Evolutionary conservation across 2,113 vertebrate species (phyloP).

Genomic region (Eulemur rufifrons): DNA sequence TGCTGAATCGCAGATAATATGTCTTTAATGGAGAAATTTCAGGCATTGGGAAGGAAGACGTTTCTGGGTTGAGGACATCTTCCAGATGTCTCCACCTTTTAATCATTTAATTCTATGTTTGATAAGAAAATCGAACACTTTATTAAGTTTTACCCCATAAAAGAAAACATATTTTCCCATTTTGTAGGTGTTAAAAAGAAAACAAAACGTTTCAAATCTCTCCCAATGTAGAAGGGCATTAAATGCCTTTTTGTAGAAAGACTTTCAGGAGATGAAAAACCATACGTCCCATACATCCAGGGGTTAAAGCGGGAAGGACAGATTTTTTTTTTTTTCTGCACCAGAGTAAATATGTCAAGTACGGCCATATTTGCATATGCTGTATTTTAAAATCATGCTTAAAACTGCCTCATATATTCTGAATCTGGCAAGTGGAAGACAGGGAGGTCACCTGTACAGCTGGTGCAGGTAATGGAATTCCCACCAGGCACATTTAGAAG

Average conservation of each 20-base stretch:
- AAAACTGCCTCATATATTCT: conserved; percentile 79
- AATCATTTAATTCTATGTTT: conserved; percentile 1
- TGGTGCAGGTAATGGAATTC: conserved; percentile 84
- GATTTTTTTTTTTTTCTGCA: conserved; percentile 30
- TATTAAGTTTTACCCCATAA: background rate
- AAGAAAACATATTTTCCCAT: background rate
- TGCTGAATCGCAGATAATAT: background rate
- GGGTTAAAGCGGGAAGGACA: conserved; percentile 72
- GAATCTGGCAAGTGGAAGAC: conserved; percentile 79
- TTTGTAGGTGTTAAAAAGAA: background rate
- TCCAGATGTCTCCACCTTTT: background rate
- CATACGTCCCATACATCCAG: background rate
- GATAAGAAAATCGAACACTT: conserved; percentile 9
- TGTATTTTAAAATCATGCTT: conserved; percentile 80
- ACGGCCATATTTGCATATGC: conserved; percentile 80
- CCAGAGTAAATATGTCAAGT: conserved; percentile 75
- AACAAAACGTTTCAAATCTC: background rate
- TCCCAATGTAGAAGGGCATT: background rate
- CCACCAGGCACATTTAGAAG: conserved; percentile 81
- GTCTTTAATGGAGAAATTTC: background rate
- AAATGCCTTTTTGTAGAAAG: background rate
- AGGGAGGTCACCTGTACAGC: conserved; percentile 83
- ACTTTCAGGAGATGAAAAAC: conserved; percentile 16
- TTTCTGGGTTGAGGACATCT: background rate
- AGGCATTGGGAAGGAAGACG: background rate